phyloP scores from a whole-genome alignment of 2,797 vertebrate genomes.

The Cyclura pinguis region DNA sequence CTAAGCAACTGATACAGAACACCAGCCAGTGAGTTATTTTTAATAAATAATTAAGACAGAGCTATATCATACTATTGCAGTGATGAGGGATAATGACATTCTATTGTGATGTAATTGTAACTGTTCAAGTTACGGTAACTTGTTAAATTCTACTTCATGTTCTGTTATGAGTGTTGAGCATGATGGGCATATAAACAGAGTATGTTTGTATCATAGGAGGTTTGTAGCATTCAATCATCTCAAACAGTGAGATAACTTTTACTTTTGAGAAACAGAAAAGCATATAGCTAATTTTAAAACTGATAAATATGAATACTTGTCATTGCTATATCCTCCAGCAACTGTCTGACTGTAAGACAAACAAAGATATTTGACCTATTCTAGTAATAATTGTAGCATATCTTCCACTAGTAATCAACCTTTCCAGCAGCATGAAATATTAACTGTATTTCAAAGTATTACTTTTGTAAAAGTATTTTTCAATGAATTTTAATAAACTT shows the following conservation, averaged over 20 bases:
- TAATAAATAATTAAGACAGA: not conserved
- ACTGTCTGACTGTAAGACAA: not conserved
- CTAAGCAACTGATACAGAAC: not conserved
- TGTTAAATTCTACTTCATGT: too few relatives aligned
- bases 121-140: too few relatives aligned
- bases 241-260: not conserved
- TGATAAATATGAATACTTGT: not conserved
- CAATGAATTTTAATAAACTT: conserved; percentile 46
- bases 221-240: not conserved
- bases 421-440: conserved; percentile 7
- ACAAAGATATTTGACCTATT: not conserved
- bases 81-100: too few relatives aligned
- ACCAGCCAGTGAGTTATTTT: not conserved
- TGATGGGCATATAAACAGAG: too few relatives aligned
- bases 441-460: conserved; percentile 32
- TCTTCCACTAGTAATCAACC: not conserved
- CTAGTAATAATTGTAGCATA: not conserved
- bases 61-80: too few relatives aligned
- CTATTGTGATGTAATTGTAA: too few relatives aligned
- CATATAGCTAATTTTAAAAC: not conserved
- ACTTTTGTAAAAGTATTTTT: conserved; percentile 53
- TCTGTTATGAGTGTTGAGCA: too few relatives aligned
- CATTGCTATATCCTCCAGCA: not conserved
- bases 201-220: too few relatives aligned
- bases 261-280: not conserved